Base-by-base conservation (phyloP, 2,888 invertebrate genomes). In the Drosophila nr. fundita region DNA sequence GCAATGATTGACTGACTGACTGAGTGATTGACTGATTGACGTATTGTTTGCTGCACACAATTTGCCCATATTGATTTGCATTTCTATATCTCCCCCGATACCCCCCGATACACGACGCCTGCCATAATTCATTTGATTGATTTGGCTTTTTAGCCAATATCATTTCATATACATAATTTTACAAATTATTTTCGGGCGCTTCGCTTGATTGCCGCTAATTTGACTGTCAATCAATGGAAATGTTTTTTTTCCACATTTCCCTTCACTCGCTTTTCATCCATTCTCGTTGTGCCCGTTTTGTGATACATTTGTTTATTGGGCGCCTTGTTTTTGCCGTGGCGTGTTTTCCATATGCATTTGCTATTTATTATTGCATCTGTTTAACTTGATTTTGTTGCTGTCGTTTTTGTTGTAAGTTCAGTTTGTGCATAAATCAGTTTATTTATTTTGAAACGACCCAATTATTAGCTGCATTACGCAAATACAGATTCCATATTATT, bases 191-290 rank as follows among this genome's bases (percentile, higher is more conserved):
- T 80, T 52, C 15, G 40, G 67, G 49, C 76, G 58, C 64, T 69
- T 53, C 65, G 27, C 81, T 86, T 86, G 80, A 88, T 88, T 88
- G 86, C 86, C 83, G 87, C 88, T 86, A 86, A 86, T 86, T 86
- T 88, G 82, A 83, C 85, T 86, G 85, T 86, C 85, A 86, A 88
- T 86, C 85, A 86, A 80, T 80, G 65, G 65, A 57, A 60, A 68
- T 71, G 71, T 71, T 58, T 82, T 60, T 45, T 5, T 34, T 29
- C 45, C 11, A 18, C 38, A 59, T 60, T 68, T 53, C 45, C 65
- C 45, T 48, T 55, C 21, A 63, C 61, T 18, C 34, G 63, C 38
- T 68, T 54, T 63, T 64, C 76, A 53, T 66, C 38, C 27, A 55
- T 49, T 55, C 40, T 11, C 49, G 42, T 67, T 74, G 80, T 79